Evolutionary conservation across 2,113 vertebrate genomes (phyloP).

Genomic region (Aptenodytes patagonicus): DNA sequence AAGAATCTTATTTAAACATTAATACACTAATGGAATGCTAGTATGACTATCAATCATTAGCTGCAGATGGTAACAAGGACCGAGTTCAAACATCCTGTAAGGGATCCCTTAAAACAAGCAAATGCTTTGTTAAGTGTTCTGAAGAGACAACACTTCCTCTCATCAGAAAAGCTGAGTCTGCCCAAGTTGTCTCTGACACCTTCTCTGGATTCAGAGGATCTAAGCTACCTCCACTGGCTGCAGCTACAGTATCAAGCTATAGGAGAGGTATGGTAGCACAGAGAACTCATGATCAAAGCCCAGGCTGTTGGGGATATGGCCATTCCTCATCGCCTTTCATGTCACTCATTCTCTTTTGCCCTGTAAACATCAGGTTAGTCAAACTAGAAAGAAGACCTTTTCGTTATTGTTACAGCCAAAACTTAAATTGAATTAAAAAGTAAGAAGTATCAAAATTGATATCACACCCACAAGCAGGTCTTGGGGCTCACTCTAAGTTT

Average conservation of each 20-base stretch:
- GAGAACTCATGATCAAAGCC: neutral
- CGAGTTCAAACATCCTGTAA: neutral
- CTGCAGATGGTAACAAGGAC: neutral
- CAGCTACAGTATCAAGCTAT: neutral
- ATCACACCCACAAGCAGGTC: neutral
- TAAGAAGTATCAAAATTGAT: neutral
- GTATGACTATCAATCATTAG: neutral
- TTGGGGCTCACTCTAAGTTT: neutral
- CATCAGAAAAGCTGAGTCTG: neutral
- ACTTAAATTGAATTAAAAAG: neutral
- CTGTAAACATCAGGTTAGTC: neutral
- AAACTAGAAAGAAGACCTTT: neutral
- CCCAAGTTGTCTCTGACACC: neutral
- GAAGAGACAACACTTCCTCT: neutral
- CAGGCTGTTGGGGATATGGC: neutral
- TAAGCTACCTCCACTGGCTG: neutral
- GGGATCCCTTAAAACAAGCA: neutral
- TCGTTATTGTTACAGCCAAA: neutral
- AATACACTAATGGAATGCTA: neutral
- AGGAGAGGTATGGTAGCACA: neutral
- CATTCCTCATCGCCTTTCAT: neutral
- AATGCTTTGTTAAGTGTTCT: neutral
- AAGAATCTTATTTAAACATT: neutral
- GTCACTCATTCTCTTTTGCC: neutral
- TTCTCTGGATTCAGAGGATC: neutral